phyloP scores from a whole-genome alignment of 2,113 vertebrate species.

The Phodopus roborovskii region DNA sequence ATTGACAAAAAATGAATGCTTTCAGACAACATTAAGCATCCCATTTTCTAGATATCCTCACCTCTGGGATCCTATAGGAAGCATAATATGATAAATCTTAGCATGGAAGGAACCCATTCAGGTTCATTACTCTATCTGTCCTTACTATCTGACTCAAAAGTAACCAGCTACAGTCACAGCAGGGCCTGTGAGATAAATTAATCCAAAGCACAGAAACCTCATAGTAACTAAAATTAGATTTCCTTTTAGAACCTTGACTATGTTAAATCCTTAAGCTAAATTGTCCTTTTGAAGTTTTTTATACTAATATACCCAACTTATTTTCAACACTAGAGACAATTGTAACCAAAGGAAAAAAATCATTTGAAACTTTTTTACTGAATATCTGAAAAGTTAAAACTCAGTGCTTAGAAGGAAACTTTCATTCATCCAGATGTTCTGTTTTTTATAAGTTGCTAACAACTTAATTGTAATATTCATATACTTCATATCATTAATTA shows the following conservation, averaged over 20 bases:
- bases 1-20: constrained; percentile 48
- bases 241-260: constrained; percentile 70
- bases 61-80: constrained; percentile 62
- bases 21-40: constrained; percentile 33
- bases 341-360: constrained; percentile 37
- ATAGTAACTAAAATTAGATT: constrained; percentile 76
- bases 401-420: constrained; percentile 41
- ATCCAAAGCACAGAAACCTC: constrained; percentile 83
- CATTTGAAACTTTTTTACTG: constrained; percentile 27
- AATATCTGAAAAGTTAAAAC: constrained; percentile 56
- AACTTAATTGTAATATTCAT: background rate
- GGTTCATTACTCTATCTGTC: constrained; percentile 70
- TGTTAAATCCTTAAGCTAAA: constrained; percentile 63
- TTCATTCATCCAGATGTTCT: background rate
- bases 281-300: constrained; percentile 63
- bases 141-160: constrained; percentile 83
- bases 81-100: constrained; percentile 69
- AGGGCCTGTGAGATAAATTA: constrained; percentile 83
- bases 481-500: background rate
- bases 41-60: constrained; percentile 44
- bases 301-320: constrained; percentile 70
- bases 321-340: constrained; percentile 58
- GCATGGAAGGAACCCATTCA: background rate
- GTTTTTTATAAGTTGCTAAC: background rate
- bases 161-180: constrained; percentile 83